A percentile compares a stretch with the other conserved stretches of the same genome.
These are phyloP conservation scores for Chlamydotis undulata DNA, from an alignment of 2,113 vertebrate species.

Conservation along the genomic window DNA sequence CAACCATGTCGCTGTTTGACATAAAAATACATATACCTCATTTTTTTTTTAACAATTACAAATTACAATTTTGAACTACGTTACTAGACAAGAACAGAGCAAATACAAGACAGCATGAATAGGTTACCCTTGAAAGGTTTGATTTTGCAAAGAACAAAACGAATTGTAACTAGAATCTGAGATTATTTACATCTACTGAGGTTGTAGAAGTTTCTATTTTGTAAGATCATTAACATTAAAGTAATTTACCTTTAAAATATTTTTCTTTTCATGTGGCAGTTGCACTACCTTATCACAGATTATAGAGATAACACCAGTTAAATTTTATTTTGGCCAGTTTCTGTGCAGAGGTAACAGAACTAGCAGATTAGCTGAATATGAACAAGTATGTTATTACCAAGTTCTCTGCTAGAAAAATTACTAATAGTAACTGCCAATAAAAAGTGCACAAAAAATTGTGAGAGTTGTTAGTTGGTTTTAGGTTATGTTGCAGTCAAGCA, in stretches of 20 bases:
- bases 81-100: neutral
- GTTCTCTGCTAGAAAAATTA: neutral
- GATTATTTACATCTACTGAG: neutral
- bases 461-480: neutral
- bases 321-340: neutral
- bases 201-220: neutral
- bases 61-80: neutral
- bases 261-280: neutral
- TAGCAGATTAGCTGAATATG: neutral
- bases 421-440: neutral
- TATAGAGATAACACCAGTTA: neutral
- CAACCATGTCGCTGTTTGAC: neutral
- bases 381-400: neutral
- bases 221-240: neutral
- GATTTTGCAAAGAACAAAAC: neutral
- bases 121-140: neutral
- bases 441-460: neutral
- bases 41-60: neutral
- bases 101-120: neutral
- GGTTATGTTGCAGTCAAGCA: neutral
- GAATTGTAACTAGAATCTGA: neutral
- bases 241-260: neutral
- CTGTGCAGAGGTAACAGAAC: neutral
- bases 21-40: neutral
- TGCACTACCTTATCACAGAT: neutral